Evolutionary conservation across 2,888 invertebrate genomes (phyloP).

Genomic region (Dascillus cervinus): DNA sequence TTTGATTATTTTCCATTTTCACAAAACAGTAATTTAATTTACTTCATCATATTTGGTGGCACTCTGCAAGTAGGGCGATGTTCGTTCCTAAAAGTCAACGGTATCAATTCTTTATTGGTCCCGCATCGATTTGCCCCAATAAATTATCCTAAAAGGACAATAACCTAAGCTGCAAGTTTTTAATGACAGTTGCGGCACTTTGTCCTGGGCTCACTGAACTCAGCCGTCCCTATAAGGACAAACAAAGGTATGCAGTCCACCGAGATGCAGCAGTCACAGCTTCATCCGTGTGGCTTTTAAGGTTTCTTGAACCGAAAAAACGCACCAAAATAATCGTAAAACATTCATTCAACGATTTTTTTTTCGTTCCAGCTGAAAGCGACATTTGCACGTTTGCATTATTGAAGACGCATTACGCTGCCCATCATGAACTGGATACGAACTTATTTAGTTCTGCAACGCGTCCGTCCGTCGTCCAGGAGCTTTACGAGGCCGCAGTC

Average conservation of each 20-base stretch:
- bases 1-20: too few relatives aligned
- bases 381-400: constrained; percentile 82
- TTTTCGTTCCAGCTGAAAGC: constrained; percentile 74
- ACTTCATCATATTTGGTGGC: too few relatives aligned
- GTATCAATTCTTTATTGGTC: too few relatives aligned
- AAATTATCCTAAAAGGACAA: too few relatives aligned
- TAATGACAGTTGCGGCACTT: background rate
- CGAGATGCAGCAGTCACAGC: background rate
- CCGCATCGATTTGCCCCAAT: too few relatives aligned
- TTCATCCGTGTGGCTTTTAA: background rate
- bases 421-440: constrained; percentile 60
- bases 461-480: constrained; percentile 66
- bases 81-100: too few relatives aligned
- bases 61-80: too few relatives aligned
- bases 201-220: background rate
- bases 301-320: too few relatives aligned
- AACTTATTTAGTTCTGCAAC: constrained; percentile 68
- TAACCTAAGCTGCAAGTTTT: background rate
- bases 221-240: background rate
- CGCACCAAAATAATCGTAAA: too few relatives aligned
- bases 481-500: constrained; percentile 72
- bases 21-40: too few relatives aligned
- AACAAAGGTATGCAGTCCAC: background rate
- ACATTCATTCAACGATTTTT: too few relatives aligned
- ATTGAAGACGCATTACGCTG: constrained; percentile 69